Percentiles rank a stretch among this genome's conserved stretches.
Evolutionary conservation across 1,140 invertebrate genomes (phyloP).

Genomic region (Acromyrmex charruanus): DNA sequence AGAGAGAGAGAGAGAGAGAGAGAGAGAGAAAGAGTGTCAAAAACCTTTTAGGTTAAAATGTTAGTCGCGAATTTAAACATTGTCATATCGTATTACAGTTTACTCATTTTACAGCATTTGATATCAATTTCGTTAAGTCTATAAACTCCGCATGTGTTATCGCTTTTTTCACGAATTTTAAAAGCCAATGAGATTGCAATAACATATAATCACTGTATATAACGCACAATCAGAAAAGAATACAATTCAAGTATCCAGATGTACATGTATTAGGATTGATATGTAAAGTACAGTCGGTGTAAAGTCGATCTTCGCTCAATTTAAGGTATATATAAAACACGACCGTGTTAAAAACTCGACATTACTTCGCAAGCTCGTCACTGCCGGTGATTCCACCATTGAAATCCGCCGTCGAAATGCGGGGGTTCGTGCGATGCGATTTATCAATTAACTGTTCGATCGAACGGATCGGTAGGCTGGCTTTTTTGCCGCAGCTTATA

Average conservation of each 20-base stretch:
- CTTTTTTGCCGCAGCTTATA: constrained; percentile 60
- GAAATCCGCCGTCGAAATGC: constrained; percentile 66
- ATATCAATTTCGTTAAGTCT: constrained; percentile 42
- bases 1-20: too few species aligned
- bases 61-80: constrained; percentile 10
- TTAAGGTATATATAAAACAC: constrained; percentile 59
- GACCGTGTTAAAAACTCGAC: constrained; percentile 63
- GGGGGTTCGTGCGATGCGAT: constrained; percentile 16
- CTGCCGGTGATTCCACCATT: constrained; percentile 61
- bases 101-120: constrained; percentile 53
- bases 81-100: constrained; percentile 9
- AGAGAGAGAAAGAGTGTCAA: too few species aligned
- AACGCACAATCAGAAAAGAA: not conserved
- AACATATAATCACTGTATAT: not conserved
- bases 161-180: constrained; percentile 35
- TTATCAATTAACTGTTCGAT: constrained; percentile 73
- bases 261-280: not conserved
- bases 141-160: not conserved
- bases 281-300: not conserved
- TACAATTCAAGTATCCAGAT: constrained; percentile 38
- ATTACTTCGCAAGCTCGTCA: constrained; percentile 43
- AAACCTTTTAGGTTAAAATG: not conserved
- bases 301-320: constrained; percentile 53
- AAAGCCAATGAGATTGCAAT: constrained; percentile 49
- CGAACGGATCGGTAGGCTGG: constrained; percentile 41